Evolutionary conservation across 2,797 vertebrate genomes (phyloP).

Genomic region (Astyanax mexicanus): DNA sequence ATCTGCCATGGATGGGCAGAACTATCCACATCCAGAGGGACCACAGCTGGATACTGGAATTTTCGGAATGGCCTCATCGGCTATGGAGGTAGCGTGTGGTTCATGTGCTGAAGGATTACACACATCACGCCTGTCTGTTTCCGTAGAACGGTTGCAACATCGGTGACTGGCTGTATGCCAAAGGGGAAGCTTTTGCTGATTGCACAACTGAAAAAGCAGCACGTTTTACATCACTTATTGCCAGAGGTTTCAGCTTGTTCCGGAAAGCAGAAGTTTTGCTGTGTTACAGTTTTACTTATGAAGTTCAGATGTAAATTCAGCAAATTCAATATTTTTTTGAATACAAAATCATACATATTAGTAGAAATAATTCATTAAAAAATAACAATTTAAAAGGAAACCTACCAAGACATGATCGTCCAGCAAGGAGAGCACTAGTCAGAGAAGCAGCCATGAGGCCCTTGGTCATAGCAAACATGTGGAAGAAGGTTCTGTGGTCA

Average conservation of each 20-base stretch:
- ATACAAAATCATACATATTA: no score
- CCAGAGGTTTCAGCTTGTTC: background rate
- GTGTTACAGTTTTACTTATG: background rate
- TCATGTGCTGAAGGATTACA: background rate
- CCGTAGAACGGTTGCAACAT: conserved; percentile 4
- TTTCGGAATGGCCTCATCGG: conserved; percentile 70
- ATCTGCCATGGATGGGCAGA: conserved; percentile 92
- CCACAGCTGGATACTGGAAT: conserved; percentile 76
- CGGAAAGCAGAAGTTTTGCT: background rate
- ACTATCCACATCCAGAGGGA: conserved; percentile 82
- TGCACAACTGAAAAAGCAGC: background rate
- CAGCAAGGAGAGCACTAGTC: no score
- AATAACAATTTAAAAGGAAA: no score
- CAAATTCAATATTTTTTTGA: no score
- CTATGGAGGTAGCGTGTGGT: conserved; percentile 69
- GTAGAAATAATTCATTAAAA: no score
- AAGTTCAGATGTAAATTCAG: no score
- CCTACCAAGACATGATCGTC: no score
- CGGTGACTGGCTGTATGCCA: background rate
- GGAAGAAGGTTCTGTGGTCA: no score
- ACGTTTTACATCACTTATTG: background rate
- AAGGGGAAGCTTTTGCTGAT: background rate
- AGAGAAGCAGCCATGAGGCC: no score
- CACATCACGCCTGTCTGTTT: background rate
- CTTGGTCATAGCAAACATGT: no score